A percentile compares a stretch with the other conserved stretches of the same genome.
phyloP scores from a whole-genome alignment of 2,113 vertebrate genomes.

The Tyrannus savana region DNA sequence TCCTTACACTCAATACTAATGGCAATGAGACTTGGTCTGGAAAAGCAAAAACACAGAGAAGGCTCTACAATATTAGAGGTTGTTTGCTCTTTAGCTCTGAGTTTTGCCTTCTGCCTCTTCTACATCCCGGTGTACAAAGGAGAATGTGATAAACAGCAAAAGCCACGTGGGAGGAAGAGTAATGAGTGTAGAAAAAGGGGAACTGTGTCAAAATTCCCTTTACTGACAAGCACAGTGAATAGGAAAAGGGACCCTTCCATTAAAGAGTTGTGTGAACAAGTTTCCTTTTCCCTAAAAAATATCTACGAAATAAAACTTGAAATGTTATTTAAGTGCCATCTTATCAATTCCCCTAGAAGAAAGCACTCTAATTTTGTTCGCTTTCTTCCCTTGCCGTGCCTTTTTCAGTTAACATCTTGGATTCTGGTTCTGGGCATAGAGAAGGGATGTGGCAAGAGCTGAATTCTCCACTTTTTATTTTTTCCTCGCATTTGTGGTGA shows the following conservation, averaged over 20 bases:
- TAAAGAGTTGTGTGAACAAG: background rate
- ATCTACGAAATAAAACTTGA: background rate
- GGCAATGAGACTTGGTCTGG: background rate
- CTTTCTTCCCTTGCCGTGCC: background rate
- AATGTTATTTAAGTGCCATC: background rate
- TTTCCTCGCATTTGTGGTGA: background rate
- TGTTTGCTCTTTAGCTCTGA: background rate
- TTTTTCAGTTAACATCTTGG: background rate
- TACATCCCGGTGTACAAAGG: background rate
- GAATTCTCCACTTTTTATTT: background rate
- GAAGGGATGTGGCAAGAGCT: background rate
- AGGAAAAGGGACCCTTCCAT: background rate
- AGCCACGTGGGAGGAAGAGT: background rate
- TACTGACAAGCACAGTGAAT: background rate
- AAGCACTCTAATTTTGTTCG: background rate
- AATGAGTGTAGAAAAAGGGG: background rate
- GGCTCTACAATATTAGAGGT: background rate
- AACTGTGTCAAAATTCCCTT: background rate
- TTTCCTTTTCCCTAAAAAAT: background rate
- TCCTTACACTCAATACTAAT: slow-evolving; percentile 18
- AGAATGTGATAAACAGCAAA: background rate
- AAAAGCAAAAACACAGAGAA: slow-evolving; percentile 14
- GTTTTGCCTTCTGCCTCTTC: slow-evolving; percentile 1
- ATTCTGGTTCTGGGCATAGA: background rate
- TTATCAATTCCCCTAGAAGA: background rate